phyloP scores from a whole-genome alignment of 1,140 invertebrate genomes.

The Archegozetes longisetosus region DNA sequence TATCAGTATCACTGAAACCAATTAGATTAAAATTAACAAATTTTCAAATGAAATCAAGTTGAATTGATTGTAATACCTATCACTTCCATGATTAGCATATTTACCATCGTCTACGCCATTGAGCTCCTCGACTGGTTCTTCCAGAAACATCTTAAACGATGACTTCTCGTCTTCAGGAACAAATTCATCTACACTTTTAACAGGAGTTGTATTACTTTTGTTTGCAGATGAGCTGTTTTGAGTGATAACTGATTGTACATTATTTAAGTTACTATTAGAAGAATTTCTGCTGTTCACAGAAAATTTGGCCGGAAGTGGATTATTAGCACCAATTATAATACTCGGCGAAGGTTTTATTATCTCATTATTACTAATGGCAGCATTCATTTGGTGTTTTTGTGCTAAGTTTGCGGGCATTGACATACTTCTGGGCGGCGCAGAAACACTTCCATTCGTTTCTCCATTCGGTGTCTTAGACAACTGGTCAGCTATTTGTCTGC shows the following conservation, averaged over 20 bases:
- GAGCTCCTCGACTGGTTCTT: conserved; percentile 39
- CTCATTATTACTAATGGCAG: background rate
- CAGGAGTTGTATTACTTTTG: conserved; percentile 1
- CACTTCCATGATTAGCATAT: conserved; percentile 22
- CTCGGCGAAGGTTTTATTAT: conserved; percentile 9
- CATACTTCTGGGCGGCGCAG: conserved; percentile 18
- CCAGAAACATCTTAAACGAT: conserved; percentile 47
- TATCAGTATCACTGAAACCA: conserved; percentile 52
- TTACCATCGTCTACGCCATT: conserved; percentile 31
- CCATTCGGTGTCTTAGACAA: conserved; percentile 27
- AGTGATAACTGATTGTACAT: background rate
- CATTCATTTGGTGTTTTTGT: background rate
- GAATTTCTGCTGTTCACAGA: background rate
- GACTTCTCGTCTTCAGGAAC: conserved; percentile 58
- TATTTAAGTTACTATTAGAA: background rate
- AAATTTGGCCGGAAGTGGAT: conserved; percentile 13
- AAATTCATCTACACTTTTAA: conserved; percentile 61
- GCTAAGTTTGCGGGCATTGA: conserved; percentile 15
- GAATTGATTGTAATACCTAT: conserved; percentile 43
- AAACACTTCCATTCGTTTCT: background rate
- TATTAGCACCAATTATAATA: conserved; percentile 18
- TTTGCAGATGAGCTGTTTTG: background rate
- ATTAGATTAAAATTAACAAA: conserved; percentile 25
- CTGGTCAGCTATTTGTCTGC: conserved; percentile 47
- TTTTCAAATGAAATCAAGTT: too few relatives aligned